These are phyloP conservation scores for Thyatira batis DNA, from an alignment of 2,888 invertebrate species.

Conservation along the genomic window DNA sequence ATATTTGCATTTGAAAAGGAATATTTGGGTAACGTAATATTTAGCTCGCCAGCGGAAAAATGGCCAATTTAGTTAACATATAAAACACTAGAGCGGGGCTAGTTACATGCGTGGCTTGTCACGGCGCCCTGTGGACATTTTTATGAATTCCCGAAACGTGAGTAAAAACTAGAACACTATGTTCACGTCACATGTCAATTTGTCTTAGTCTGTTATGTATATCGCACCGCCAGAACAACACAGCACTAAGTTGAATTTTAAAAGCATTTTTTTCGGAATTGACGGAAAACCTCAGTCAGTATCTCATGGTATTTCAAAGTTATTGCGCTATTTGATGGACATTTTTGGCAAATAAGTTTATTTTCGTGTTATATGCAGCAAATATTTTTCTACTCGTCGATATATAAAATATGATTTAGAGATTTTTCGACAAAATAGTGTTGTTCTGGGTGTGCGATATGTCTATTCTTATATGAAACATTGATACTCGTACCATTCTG, in stretches of 20 bases:
- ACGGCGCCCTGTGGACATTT: conserved; percentile 10
- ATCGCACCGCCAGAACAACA: neutral
- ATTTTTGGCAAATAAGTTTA: too few relatives aligned
- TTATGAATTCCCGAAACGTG: conserved; percentile 33
- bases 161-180: conserved; percentile 38
- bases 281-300: too few relatives aligned
- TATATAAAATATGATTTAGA: too few relatives aligned
- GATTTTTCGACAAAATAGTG: too few relatives aligned
- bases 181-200: conserved; percentile 42
- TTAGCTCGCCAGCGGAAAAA: neutral
- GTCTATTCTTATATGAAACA: neutral
- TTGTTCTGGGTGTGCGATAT: too few relatives aligned
- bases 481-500: neutral
- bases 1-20: neutral
- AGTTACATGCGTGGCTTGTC: conserved; percentile 4
- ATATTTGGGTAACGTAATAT: neutral
- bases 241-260: too few relatives aligned
- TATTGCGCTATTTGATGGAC: too few relatives aligned
- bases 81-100: neutral
- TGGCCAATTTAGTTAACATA: neutral
- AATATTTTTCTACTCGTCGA: too few relatives aligned
- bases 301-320: too few relatives aligned
- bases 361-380: too few relatives aligned
- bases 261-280: too few relatives aligned
- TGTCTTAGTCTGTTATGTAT: conserved; percentile 35